These are phyloP conservation scores for Labroides dimidiatus DNA, from an alignment of 2,797 vertebrate species.

Conservation along the genomic window DNA sequence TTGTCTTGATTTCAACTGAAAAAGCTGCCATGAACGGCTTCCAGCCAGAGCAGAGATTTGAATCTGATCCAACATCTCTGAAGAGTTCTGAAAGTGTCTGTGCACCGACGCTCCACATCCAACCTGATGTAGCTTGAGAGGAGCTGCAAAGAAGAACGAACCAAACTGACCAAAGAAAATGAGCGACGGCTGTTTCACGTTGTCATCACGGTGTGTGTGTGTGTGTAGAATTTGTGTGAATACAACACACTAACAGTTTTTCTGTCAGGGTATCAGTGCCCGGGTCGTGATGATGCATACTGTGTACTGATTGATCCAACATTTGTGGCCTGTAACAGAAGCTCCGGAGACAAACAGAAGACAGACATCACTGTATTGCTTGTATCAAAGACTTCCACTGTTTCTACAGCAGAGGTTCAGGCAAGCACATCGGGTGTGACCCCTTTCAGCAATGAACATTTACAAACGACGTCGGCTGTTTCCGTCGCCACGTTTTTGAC, in stretches of 20 bases:
- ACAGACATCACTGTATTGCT: constrained; percentile 49
- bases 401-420: constrained; percentile 41
- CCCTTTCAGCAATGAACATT: constrained; percentile 37
- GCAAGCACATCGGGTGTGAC: constrained; percentile 21
- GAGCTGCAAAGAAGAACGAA: no score
- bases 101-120: no score
- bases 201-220: no score
- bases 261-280: constrained; percentile 9
- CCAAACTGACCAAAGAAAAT: no score
- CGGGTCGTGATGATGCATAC: constrained; percentile 7
- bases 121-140: no score
- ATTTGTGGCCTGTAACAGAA: constrained; percentile 34
- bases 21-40: no score
- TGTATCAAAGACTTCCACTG: constrained; percentile 36
- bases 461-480: constrained; percentile 39
- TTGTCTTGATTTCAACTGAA: no score
- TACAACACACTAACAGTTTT: constrained; percentile 11
- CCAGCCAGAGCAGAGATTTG: no score
- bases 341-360: constrained; percentile 19
- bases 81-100: no score
- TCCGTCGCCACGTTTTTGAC: constrained; percentile 58
- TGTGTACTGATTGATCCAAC: constrained; percentile 19
- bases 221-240: no score
- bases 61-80: no score
- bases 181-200: no score